Base-by-base conservation (phyloP, 1,140 invertebrate species). In the Neelides sp. region DNA sequence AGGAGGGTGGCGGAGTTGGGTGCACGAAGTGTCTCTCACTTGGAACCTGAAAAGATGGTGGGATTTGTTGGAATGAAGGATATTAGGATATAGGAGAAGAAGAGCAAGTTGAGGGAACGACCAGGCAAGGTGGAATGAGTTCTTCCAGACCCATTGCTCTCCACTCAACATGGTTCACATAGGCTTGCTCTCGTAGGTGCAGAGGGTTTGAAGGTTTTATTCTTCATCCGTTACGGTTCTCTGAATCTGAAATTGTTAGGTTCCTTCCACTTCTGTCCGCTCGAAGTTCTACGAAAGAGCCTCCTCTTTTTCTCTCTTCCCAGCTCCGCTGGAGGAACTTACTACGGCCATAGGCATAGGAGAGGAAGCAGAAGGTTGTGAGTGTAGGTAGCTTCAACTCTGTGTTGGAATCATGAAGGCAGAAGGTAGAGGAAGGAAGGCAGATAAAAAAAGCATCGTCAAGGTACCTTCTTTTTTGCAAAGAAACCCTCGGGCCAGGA, bases 221-320 rank as follows among this genome's bases (percentile, higher is more conserved):
- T 46, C 35, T 48, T 47, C 52, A 54, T 54, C 37, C 52, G 52
- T 54, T 54, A 54, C 52, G 46, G 52, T 54, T 54, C 46, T 48
- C 27, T 54, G 52, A 28, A 34, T 54, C 46, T 41, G 27, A 48
- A 52, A 45, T 28, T 50, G 32, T 27, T 42, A 27, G 41, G 28
- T 41, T 41, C 37, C 36, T 40, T 17, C 36, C 15, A 19, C 23
- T n/a, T 35, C 13, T n/a, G 17, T 13, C 32, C 13, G 13, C 13
- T 13, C 32, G 17, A 35, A 39, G 15, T 13, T 15, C 36, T 39
- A 15, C 36, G 36, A 20, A n/a, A n/a, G n/a, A n/a, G n/a, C n/a
- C n/a, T 37, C n/a, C n/a, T 37, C n/a, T n/a, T 37, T 37, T 37
- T 37, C 20, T 13, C 35, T 19, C n/a, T 37, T 37, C 5, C n/a